phyloP scores from a whole-genome alignment of 2,113 vertebrate genomes.

The Lipotes vexillifer region DNA sequence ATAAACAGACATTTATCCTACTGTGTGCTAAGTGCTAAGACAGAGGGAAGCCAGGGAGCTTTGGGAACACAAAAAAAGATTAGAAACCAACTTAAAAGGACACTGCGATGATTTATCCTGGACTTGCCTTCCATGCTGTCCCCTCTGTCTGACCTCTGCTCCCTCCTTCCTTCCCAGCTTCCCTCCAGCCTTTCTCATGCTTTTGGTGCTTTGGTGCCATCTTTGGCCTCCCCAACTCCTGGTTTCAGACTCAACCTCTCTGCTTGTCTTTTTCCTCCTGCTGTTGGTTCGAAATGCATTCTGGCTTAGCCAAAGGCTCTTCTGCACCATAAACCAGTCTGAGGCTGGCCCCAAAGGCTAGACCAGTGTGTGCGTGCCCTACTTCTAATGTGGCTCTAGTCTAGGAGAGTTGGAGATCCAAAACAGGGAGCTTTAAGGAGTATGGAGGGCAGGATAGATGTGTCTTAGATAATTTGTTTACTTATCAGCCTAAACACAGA shows the following conservation, averaged over 20 bases:
- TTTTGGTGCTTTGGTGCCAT: not conserved
- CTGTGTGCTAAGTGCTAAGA: not conserved
- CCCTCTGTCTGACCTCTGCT: not conserved
- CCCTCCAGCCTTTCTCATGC: not conserved
- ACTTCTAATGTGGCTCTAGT: not conserved
- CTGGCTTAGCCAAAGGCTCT: not conserved
- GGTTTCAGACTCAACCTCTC: not conserved
- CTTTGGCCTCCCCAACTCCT: not conserved
- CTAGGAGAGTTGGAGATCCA: not conserved
- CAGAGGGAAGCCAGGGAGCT: not conserved
- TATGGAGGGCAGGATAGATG: not conserved
- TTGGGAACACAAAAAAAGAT: not conserved
- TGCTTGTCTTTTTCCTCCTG: not conserved
- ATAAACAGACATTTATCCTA: not conserved
- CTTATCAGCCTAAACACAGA: not conserved
- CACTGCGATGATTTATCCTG: not conserved
- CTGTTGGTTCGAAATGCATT: not conserved
- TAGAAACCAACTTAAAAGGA: not conserved
- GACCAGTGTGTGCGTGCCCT: not conserved
- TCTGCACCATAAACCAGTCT: not conserved
- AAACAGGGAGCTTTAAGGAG: not conserved
- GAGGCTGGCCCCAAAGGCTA: not conserved
- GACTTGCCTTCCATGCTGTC: not conserved
- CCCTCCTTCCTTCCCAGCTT: not conserved
- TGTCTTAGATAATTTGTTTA: not conserved